These are phyloP conservation scores for Netelia inedita DNA, from an alignment of 2,888 invertebrate species.

Conservation along the genomic window DNA sequence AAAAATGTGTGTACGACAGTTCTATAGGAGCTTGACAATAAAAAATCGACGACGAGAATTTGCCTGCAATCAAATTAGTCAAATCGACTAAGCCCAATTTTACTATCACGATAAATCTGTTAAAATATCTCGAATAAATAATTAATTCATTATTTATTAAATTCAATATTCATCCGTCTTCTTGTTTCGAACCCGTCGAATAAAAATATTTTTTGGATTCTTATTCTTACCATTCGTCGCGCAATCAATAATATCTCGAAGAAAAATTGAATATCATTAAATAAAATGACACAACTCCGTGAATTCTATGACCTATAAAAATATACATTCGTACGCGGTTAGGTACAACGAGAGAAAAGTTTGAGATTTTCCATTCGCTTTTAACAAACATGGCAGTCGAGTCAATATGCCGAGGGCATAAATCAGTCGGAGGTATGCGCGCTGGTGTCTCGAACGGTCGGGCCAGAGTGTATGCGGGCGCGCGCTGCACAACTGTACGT, in stretches of 20 bases:
- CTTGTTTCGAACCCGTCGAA: too few species aligned
- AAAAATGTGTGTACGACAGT: constrained; percentile 8
- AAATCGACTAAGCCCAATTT: too few species aligned
- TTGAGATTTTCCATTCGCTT: constrained; percentile 47
- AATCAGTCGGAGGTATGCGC: constrained; percentile 55
- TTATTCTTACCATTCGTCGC: too few species aligned
- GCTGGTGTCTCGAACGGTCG: constrained; percentile 33
- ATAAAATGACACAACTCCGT: not conserved
- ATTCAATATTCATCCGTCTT: too few species aligned
- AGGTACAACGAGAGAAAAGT: not conserved
- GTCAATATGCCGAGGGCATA: constrained; percentile 57
- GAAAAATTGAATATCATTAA: not conserved
- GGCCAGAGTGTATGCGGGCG: not conserved
- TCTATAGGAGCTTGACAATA: not conserved
- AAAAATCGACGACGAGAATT: not conserved
- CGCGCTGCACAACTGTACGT: constrained; percentile 51
- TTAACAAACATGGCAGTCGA: constrained; percentile 49
- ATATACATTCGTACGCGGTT: not conserved
- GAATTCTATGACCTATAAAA: not conserved
- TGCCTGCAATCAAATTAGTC: too few species aligned
- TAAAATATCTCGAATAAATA: too few species aligned
- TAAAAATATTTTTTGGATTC: too few species aligned
- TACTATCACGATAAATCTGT: too few species aligned
- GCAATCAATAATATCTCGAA: not conserved
- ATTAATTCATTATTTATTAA: too few species aligned